Evolutionary conservation across 2,113 vertebrate species (phyloP).

Genomic region (Vanacampus margaritifer): DNA sequence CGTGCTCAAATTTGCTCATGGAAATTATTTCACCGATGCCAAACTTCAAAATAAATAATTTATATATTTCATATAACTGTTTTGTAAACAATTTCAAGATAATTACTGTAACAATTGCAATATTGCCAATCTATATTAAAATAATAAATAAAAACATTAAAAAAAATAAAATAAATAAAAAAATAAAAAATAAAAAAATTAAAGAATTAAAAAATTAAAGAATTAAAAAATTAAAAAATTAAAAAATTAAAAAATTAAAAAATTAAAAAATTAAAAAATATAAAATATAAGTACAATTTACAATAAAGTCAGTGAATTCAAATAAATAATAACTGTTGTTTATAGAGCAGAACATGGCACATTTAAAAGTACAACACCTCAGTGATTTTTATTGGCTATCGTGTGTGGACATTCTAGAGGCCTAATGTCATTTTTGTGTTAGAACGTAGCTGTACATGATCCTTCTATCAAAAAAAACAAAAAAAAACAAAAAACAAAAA

Average conservation of each 20-base stretch:
- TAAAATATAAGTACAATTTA: neutral
- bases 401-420: slow-evolving; percentile 6
- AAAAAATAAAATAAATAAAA: too few species aligned
- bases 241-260: too few species aligned
- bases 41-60: neutral
- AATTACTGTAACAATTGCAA: neutral
- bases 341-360: neutral
- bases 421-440: slow-evolving; percentile 30
- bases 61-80: neutral
- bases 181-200: too few species aligned
- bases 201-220: too few species aligned
- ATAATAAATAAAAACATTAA: too few species aligned
- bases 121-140: too few species aligned
- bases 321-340: neutral
- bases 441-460: slow-evolving; percentile 15
- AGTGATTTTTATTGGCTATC: neutral
- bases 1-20: too few species aligned
- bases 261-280: too few species aligned
- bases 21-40: neutral
- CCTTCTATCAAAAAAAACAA: slow-evolving; percentile 36
- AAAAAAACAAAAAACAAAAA: slow-evolving; percentile 33
- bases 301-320: neutral
- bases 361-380: neutral
- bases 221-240: too few species aligned
- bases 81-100: neutral